A percentile compares a stretch with the other conserved stretches of the same genome.
Evolutionary conservation across 1,140 invertebrate genomes (phyloP).

Genomic region (Pinna nobilis): DNA sequence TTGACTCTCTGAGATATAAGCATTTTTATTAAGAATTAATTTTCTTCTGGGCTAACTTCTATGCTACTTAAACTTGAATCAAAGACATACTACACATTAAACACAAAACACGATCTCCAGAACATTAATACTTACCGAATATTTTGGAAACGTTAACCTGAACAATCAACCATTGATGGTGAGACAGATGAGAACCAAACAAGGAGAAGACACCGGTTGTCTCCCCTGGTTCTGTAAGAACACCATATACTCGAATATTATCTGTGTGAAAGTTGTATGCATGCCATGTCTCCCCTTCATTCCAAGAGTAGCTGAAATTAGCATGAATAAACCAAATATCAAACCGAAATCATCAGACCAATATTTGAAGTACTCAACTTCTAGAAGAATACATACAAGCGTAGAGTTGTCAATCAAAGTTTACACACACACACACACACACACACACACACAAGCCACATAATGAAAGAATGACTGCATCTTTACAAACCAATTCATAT

Average conservation of each 20-base stretch:
- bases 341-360: too few species aligned
- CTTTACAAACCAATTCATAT: too few species aligned
- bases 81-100: neutral
- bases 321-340: neutral
- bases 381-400: too few species aligned
- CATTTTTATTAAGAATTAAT: neutral
- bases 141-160: constrained; percentile 86
- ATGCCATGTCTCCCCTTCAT: constrained; percentile 90
- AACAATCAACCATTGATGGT: constrained; percentile 91
- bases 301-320: constrained; percentile 82
- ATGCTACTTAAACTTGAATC: neutral
- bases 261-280: constrained; percentile 82
- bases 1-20: too few species aligned
- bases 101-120: too few species aligned
- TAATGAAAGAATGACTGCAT: too few species aligned
- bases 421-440: too few species aligned
- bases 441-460: too few species aligned
- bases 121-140: constrained; percentile 79
- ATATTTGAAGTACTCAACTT: too few species aligned
- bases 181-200: constrained; percentile 83
- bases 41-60: neutral
- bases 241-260: constrained; percentile 84
- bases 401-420: too few species aligned
- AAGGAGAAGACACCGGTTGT: constrained; percentile 93
- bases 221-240: constrained; percentile 94